These are phyloP conservation scores for Rhinoraja longicauda DNA, from an alignment of 2,797 vertebrate genomes.

Conservation along the genomic window DNA sequence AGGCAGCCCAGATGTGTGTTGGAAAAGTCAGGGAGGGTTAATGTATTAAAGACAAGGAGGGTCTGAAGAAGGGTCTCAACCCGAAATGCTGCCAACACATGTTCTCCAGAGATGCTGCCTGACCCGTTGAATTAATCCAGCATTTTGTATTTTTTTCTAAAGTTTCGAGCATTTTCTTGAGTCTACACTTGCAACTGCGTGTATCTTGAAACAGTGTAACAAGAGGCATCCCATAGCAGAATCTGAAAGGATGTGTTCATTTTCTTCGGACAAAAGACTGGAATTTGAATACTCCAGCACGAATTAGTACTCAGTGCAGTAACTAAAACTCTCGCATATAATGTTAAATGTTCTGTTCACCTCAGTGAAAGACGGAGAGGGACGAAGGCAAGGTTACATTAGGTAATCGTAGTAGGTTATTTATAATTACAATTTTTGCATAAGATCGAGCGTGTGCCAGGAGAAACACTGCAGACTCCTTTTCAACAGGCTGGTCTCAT, in stretches of 20 bases:
- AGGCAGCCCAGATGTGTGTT: too few relatives aligned
- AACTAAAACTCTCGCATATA: not conserved
- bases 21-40: too few relatives aligned
- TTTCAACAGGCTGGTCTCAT: not conserved
- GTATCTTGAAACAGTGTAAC: not conserved
- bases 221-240: not conserved
- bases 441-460: not conserved
- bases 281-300: not conserved
- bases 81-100: too few relatives aligned
- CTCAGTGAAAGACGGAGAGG: not conserved
- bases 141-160: too few relatives aligned
- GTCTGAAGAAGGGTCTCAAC: too few relatives aligned
- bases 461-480: not conserved
- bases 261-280: constrained; percentile 1
- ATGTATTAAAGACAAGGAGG: not conserved
- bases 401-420: not conserved
- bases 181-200: not conserved
- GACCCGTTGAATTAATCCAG: too few relatives aligned
- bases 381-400: not conserved
- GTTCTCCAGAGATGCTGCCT: too few relatives aligned
- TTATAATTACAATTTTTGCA: not conserved
- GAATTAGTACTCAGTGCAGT: not conserved
- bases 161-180: too few relatives aligned
- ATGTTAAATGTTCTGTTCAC: not conserved
- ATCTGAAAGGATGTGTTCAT: not conserved